Evolutionary conservation across 2,113 vertebrate species (phyloP).

Genomic region (Odontesthes bonariensis): DNA sequence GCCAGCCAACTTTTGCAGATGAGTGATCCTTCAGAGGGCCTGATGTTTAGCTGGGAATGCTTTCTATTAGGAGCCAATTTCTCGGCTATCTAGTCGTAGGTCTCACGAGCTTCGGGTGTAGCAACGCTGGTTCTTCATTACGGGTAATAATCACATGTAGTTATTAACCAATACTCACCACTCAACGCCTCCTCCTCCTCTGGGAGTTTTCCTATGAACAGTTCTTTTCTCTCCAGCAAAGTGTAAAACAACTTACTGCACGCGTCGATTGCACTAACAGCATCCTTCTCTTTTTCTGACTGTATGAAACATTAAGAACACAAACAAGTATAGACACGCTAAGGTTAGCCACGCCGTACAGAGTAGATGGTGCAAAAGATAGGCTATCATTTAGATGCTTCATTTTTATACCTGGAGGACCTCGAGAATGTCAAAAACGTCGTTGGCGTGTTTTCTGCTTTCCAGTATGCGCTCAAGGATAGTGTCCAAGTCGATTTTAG

Average conservation of each 20-base stretch:
- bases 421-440: constrained; percentile 89
- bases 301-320: constrained; percentile 49
- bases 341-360: constrained; percentile 6
- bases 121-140: too few species aligned
- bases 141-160: background rate
- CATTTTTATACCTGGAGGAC: constrained; percentile 71
- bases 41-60: background rate
- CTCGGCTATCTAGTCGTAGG: too few species aligned
- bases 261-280: constrained; percentile 69
- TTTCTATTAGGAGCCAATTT: too few species aligned
- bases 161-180: constrained; percentile 56
- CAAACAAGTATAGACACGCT: background rate
- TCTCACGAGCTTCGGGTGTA: too few species aligned
- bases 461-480: constrained; percentile 79
- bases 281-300: constrained; percentile 83
- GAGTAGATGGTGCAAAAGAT: background rate
- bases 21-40: too few species aligned
- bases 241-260: constrained; percentile 88
- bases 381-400: too few species aligned
- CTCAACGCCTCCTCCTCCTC: constrained; percentile 76
- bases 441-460: constrained; percentile 85
- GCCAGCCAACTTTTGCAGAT: too few species aligned
- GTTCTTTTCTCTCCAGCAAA: constrained; percentile 85
- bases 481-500: constrained; percentile 59
- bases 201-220: constrained; percentile 87